Evolutionary conservation across 1,140 invertebrate genomes (phyloP).

Genomic region (Hylyphantes graminicola): DNA sequence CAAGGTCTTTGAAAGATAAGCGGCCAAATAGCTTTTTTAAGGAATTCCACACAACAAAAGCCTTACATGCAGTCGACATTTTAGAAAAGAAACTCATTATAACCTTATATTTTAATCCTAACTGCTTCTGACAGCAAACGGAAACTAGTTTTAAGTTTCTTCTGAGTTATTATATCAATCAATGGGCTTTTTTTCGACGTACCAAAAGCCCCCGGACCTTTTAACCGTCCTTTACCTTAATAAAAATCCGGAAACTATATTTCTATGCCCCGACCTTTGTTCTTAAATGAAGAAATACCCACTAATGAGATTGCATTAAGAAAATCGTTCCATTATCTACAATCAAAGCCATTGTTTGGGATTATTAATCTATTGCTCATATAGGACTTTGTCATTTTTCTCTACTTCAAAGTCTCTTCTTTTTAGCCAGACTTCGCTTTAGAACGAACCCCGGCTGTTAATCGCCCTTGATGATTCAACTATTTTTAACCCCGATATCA

Average conservation of each 20-base stretch:
- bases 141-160: not conserved
- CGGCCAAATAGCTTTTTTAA: too few relatives aligned
- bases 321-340: conserved; percentile 44
- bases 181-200: conserved; percentile 8
- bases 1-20: too few relatives aligned
- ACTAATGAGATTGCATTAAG: conserved; percentile 50
- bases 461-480: conserved; percentile 46
- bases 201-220: conserved; percentile 8
- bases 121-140: conserved; percentile 30
- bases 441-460: conserved; percentile 7
- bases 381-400: conserved; percentile 11
- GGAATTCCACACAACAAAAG: not conserved
- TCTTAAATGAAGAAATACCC: conserved; percentile 40
- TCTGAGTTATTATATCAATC: conserved; percentile 22
- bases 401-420: not conserved
- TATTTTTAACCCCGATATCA: conserved; percentile 7
- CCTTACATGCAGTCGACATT: not conserved
- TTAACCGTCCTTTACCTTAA: not conserved
- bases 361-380: conserved; percentile 44
- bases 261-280: conserved; percentile 28
- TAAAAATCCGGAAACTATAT: conserved; percentile 18
- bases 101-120: conserved; percentile 20
- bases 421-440: not conserved
- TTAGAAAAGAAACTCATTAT: conserved; percentile 21
- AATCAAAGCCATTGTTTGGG: conserved; percentile 47